Evolutionary conservation across 2,113 vertebrate genomes (phyloP).

Genomic region (Chaetorhynchus papuensis): DNA sequence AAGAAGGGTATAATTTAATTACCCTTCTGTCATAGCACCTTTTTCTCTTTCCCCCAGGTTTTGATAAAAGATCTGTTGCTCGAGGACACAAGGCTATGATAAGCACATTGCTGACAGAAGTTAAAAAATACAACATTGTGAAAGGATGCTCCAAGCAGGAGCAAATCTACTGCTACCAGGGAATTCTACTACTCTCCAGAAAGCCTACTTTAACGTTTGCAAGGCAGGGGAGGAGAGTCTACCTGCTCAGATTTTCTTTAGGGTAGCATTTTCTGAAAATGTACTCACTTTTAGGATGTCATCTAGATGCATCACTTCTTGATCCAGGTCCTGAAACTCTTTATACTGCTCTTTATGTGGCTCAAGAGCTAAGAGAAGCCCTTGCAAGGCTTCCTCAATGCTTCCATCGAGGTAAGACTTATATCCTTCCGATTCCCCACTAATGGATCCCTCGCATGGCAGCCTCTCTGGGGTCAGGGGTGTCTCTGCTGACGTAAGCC

Average conservation of each 20-base stretch:
- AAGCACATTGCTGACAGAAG: background rate
- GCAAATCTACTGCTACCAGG: background rate
- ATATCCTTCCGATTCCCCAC: constrained; percentile 83
- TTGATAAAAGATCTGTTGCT: background rate
- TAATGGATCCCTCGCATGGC: constrained; percentile 65
- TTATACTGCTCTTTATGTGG: constrained; percentile 85
- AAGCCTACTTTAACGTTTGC: background rate
- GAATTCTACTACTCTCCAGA: background rate
- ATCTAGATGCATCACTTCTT: constrained; percentile 90
- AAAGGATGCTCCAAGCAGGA: background rate
- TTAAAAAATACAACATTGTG: background rate
- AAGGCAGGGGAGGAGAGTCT: background rate
- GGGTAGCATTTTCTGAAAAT: background rate
- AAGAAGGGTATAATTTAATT: background rate
- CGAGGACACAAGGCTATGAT: background rate
- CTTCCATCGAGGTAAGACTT: constrained; percentile 85
- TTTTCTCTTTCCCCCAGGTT: background rate
- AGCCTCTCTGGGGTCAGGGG: constrained; percentile 49
- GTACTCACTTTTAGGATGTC: constrained; percentile 92
- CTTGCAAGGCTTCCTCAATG: constrained; percentile 91
- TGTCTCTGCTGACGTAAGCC: constrained; percentile 86
- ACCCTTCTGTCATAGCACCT: background rate
- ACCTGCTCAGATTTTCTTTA: constrained; percentile 4
- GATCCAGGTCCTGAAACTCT: constrained; percentile 93
- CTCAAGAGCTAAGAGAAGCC: constrained; percentile 86